Evolutionary conservation across 2,888 invertebrate species (phyloP), one percentile per base, ranked within the genome.

Genomic region (Linyphia triangularis): DNA sequence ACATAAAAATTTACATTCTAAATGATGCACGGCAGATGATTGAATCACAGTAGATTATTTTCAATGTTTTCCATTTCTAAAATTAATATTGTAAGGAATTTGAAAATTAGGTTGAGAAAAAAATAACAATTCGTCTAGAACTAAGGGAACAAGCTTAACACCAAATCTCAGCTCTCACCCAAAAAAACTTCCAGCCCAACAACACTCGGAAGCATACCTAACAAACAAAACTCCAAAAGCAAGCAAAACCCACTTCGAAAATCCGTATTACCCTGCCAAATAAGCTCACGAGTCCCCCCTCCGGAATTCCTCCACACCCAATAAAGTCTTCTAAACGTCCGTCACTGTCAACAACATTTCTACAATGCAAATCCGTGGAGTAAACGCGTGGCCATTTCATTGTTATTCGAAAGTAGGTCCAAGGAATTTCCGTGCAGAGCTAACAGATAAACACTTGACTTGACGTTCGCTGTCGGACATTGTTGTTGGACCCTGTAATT

Each of bases 391-490:
- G 43, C 40, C 26, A 40, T 70, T 51, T 24, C 16, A 19, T 67
- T 37, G 22, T 22, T 3, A 70, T 37, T 37, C 40, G 24, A 33
- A 43, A 40, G 37, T 30, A 51, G 24, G 33, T 10, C 24, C 1
- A 16, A 24, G 70, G 43, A 81, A 81, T 51, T 30, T 73, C 59
- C 37, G 51, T 16, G 24, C 37, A 43, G 28, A 33, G 67, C 84
- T 65, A 61, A 77, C 77, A 77, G 75, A 77, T 78, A 85, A 85
- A 85, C 85, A 85, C 85, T 85, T 70, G 85, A 85, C 43, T 30
- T 85, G 78, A 75, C 67, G n/a, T 69, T 59, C 22, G 5, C 77
- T 61, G 24, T 63, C 43, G 61, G 40, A 33, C 1, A 24, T 28
- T 19, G 43, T 33, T 30, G 51, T 61, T 61, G 79, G 79, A 67